Percentiles rank a stretch among this genome's conserved stretches.
phyloP scores from a whole-genome alignment of 2,113 vertebrate genomes.

The Grammomys surdaster region DNA sequence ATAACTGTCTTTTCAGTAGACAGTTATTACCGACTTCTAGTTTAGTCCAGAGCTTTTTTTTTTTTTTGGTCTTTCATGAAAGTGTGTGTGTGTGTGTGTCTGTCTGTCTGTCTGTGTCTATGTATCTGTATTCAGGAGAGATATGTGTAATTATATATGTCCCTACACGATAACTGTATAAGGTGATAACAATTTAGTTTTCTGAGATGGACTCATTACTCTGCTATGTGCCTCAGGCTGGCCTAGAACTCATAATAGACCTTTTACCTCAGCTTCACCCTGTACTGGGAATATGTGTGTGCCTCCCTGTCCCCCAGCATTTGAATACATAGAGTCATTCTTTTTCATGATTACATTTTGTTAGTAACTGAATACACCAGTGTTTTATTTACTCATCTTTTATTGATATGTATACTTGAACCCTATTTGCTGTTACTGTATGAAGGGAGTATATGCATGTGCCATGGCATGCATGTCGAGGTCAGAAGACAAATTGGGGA shows the following conservation, averaged over 20 bases:
- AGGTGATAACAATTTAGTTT: not conserved
- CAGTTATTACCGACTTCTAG: conserved; percentile 2
- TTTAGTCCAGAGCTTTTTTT: not conserved
- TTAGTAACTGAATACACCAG: conserved; percentile 31
- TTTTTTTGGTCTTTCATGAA: conserved; percentile 8
- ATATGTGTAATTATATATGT: not conserved
- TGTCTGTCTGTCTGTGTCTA: not conserved
- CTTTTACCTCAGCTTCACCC: not conserved
- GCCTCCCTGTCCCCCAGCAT: not conserved
- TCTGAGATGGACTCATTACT: not conserved
- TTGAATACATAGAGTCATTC: not conserved
- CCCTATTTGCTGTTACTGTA: not conserved
- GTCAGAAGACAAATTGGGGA: not conserved
- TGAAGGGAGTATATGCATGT: not conserved
- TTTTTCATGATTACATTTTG: conserved; percentile 15
- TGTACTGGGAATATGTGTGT: not conserved
- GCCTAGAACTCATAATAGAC: not conserved
- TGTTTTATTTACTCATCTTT: not conserved
- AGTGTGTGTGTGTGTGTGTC: not conserved
- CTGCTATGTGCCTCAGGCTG: not conserved
- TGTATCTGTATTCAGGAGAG: not conserved
- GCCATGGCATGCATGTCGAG: not conserved
- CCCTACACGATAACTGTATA: not conserved
- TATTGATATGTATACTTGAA: not conserved
- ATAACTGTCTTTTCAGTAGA: not conserved